Conservation (phyloP, 2,797 vertebrate genomes). For the Crocodylus rhombifer region DNA sequence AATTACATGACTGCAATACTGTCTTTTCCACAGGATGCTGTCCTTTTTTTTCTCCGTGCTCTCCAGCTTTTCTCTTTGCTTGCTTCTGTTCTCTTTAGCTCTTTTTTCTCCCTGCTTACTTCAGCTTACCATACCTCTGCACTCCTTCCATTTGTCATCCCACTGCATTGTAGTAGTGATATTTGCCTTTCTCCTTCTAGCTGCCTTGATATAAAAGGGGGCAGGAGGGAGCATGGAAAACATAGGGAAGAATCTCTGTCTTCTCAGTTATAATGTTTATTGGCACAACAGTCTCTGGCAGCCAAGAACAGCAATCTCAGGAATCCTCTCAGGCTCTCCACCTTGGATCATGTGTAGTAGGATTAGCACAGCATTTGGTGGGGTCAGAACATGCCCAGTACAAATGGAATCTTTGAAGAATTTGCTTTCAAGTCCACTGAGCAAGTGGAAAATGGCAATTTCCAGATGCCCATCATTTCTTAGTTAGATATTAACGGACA, state of each 20-base stretch:
- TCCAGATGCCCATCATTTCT: neutral
- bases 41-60: neutral
- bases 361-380: neutral
- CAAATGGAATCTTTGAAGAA: neutral
- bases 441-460: neutral
- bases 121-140: neutral
- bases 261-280: neutral
- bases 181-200: neutral
- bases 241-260: neutral
- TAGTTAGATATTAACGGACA: neutral
- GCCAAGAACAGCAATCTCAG: neutral
- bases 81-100: neutral
- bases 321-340: neutral
- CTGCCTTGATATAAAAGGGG: neutral
- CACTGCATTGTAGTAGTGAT: neutral
- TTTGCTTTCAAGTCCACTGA: neutral
- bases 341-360: neutral
- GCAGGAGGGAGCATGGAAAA: neutral
- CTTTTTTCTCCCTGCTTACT: neutral
- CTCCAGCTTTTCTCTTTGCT: neutral
- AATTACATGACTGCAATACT: neutral
- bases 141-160: neutral
- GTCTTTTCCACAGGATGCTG: neutral
- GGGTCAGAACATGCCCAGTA: neutral
- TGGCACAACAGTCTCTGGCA: neutral